Evolutionary conservation across 2,797 vertebrate genomes (phyloP).

Genomic region (Rhinophrynus dorsalis): DNA sequence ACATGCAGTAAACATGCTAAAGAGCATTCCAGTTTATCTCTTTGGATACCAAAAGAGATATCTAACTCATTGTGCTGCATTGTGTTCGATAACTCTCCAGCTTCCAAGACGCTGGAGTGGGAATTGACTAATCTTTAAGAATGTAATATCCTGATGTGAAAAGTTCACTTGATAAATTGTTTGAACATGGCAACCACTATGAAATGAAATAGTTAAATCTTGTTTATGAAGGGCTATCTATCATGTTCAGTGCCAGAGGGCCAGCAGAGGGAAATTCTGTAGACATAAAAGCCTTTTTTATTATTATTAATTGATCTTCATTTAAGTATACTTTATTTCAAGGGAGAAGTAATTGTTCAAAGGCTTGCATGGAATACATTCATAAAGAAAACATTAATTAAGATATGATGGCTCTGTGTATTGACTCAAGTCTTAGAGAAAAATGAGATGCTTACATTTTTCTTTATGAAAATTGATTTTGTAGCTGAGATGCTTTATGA

Average conservation of each 20-base stretch:
- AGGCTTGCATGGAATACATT: neutral
- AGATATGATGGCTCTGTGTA: constrained; percentile 18
- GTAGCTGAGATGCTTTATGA: neutral
- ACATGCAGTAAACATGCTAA: too few relatives aligned
- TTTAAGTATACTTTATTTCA: constrained; percentile 25
- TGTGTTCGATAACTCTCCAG: too few relatives aligned
- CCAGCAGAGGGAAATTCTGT: neutral
- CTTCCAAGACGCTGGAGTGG: too few relatives aligned
- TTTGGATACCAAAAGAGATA: too few relatives aligned
- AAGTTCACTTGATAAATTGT: too few relatives aligned
- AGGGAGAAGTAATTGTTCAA: constrained; percentile 7
- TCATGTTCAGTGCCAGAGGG: neutral
- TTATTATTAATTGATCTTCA: constrained; percentile 23
- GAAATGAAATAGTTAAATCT: too few relatives aligned
- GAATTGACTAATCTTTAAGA: too few relatives aligned
- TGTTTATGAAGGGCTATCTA: too few relatives aligned
- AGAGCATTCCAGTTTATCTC: too few relatives aligned
- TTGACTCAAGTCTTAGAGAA: constrained; percentile 25
- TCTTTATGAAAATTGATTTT: constrained; percentile 23
- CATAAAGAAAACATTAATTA: constrained; percentile 1
- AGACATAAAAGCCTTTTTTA: constrained; percentile 2
- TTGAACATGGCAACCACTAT: too few relatives aligned
- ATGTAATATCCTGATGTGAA: too few relatives aligned
- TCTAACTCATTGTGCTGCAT: too few relatives aligned
- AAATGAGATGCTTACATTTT: constrained; percentile 12